phyloP scores from a whole-genome alignment of 2,113 vertebrate species.

The Serilophus lunatus region DNA sequence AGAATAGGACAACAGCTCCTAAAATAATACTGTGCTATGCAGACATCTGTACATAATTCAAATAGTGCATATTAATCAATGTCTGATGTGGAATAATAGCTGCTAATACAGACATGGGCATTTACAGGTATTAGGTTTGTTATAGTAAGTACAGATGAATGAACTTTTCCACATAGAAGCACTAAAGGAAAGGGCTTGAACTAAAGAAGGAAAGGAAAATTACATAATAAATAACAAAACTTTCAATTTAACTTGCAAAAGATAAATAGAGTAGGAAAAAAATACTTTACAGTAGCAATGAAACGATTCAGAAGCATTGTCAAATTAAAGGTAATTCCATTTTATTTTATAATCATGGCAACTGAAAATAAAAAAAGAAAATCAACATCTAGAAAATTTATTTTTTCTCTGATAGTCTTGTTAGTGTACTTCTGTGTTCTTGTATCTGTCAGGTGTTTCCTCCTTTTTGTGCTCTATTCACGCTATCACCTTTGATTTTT shows the following conservation, averaged over 20 bases:
- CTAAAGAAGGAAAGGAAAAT: neutral
- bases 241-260: conserved; percentile 1
- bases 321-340: neutral
- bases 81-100: conserved; percentile 41
- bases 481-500: neutral
- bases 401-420: neutral
- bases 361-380: neutral
- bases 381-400: neutral
- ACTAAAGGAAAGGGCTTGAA: conserved; percentile 1
- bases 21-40: conserved; percentile 52
- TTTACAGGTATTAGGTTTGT: conserved; percentile 38
- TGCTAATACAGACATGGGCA: conserved; percentile 41
- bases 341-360: neutral
- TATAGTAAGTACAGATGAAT: neutral
- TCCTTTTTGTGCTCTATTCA: conserved; percentile 59
- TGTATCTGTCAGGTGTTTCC: conserved; percentile 2
- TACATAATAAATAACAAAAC: neutral
- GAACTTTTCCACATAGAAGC: conserved; percentile 22
- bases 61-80: conserved; percentile 59
- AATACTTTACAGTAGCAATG: neutral
- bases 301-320: neutral
- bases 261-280: neutral
- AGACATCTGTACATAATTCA: conserved; percentile 52
- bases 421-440: neutral
- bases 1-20: conserved; percentile 35